A percentile compares a stretch with the other conserved stretches of the same genome.
Conservation (phyloP, 2,888 invertebrate genomes). For the Plemyria rubiginata region DNA sequence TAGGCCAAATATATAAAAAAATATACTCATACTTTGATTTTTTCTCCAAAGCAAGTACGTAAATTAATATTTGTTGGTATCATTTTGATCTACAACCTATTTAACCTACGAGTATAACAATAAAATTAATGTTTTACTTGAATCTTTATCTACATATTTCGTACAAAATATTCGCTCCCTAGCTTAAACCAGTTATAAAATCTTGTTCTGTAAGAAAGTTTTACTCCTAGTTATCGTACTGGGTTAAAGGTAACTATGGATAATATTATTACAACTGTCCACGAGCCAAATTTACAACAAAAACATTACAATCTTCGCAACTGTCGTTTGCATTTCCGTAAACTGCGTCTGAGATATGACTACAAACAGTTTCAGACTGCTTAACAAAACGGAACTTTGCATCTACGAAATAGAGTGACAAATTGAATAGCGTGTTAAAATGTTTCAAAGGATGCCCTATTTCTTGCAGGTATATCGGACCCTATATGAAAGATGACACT, state of each 20-base stretch:
- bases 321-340: slow-evolving; percentile 74
- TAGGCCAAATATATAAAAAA: too few species aligned
- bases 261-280: slow-evolving; percentile 73
- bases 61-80: too few species aligned
- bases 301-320: slow-evolving; percentile 64
- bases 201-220: not conserved
- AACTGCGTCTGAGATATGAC: slow-evolving; percentile 58
- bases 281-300: slow-evolving; percentile 70
- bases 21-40: too few species aligned
- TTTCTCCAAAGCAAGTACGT: too few species aligned
- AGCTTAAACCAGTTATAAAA: not conserved
- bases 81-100: too few species aligned
- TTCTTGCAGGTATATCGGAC: slow-evolving; percentile 71
- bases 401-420: slow-evolving; percentile 44
- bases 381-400: slow-evolving; percentile 48
- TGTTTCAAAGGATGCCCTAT: slow-evolving; percentile 50
- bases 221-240: not conserved
- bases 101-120: too few species aligned
- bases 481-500: slow-evolving; percentile 80
- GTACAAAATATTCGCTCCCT: too few species aligned
- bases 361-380: slow-evolving; percentile 49
- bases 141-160: too few species aligned
- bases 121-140: too few species aligned
- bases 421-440: slow-evolving; percentile 34
- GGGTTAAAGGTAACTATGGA: not conserved